Base-by-base conservation (phyloP, 2,113 vertebrate species). In the Psophia crepitans region DNA sequence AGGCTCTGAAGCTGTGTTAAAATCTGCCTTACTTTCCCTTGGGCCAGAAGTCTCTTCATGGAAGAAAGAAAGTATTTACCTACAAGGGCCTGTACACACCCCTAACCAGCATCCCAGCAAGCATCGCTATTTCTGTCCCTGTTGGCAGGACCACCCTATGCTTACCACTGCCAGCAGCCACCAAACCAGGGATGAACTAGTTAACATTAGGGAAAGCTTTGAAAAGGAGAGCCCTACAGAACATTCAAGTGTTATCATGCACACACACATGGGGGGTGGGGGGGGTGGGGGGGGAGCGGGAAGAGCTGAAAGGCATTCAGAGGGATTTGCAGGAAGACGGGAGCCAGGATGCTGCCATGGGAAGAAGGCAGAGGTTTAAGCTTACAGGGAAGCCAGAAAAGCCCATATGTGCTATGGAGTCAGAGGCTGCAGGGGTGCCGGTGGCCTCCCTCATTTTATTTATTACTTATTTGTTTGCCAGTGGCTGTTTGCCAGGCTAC, bases 381-480 rank as follows among this genome's bases (percentile, higher is more conserved):
- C 60, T 79, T 74, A 57, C 27, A 85, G 54, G 64, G 51, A 93
- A 87, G 71, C 60, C 10, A 0, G 57, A 94, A 94, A 87, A 87
- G 60, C 37, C 85, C 73, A 56, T 87, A 87, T 78, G 66, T 65
- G 69, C 83, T 82, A 70, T 5, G 24, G 69, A 90, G 51, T 90
- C 83, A 90, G 79, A 92, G 77, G 75, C 82, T 74, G 76, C 64
- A 85, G 78, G 71, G 84, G 73, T 91, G 58, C 90, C 30, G 1
- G 69, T 4, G 4, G 73, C 86, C 44, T 92, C 86, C 27, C 28
- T 78, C 65, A 48, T 93, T 94, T 82, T 91, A 94, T 92, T 96
- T 95, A 87, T 92, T 92, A 80, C 53, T 51, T 90, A 80, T 51
- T 90, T 87, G 56, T 81, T 93, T 95, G 94, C 73, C 93, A 83